Base-by-base conservation (phyloP, 2,113 vertebrate genomes). In the Leuciscus idus region DNA sequence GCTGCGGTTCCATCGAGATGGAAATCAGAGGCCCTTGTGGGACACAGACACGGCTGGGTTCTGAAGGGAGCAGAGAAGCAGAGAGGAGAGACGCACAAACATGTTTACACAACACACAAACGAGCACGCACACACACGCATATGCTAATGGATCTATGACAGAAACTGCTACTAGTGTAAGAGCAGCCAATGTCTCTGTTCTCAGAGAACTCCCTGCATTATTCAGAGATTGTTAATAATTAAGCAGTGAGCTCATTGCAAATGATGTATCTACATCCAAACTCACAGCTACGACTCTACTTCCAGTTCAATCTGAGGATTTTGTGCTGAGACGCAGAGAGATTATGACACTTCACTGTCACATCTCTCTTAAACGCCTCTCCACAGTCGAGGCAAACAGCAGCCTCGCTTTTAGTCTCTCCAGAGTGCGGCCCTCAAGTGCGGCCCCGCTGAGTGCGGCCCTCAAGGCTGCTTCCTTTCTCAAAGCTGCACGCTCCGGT, bases 181-280 rank as follows among this genome's bases (percentile, higher is more conserved):
- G 57, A 85, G 77, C 76, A 87, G 82, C 43, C 48, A 84, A 77
- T 80, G 68, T 70, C 81, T 59, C 57, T 87, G 66, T 80, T 64
- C 64, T 73, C 75, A 66, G 48, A 74, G 88, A 68, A 33, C 59
- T 81, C 30, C 15, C 13, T 83, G 15, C 85, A 88, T 90, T 90
- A 88, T 87, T 82, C 73, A 87, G 36, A 72, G 6, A 81, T 8
- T 78, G 77, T 90, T 88, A 90, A 90, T 90, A 82, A 90, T 85
- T 86, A 84, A 90, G 72, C 62, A 82, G 72, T 36, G 64, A 61
- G 79, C 77, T 87, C 88, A 61, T 70, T 86, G 79, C 48, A 73
- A 87, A 79, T 87, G 55, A 86, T 79, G 85, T 66, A 86, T 85
- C 85, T 85, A 86, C 61, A 87, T 52, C 84, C 59, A 6, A 77